Evolutionary conservation across 2,797 vertebrate genomes (phyloP).

Genomic region (Lacerta bilineata): DNA sequence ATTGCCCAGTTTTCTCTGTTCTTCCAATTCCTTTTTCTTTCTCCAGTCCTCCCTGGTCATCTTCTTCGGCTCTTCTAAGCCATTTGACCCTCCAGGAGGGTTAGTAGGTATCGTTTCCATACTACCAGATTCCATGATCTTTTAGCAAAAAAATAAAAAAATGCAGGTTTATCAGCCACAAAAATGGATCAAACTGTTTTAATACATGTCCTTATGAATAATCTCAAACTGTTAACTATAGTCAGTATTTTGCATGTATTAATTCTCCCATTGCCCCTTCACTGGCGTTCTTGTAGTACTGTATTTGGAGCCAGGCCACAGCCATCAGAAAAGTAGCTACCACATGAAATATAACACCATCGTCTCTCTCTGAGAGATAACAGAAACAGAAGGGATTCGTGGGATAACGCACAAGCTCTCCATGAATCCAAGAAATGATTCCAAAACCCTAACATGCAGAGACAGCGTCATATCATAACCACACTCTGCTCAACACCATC

Average conservation of each 20-base stretch:
- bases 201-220: neutral
- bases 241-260: neutral
- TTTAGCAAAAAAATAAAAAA: rapidly evolving
- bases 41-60: slow-evolving; percentile 99
- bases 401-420: neutral
- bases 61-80: slow-evolving; percentile 96
- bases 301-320: neutral
- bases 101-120: slow-evolving; percentile 62
- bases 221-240: neutral
- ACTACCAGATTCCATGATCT: slow-evolving; percentile 66
- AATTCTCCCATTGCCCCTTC: too few species aligned
- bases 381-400: neutral
- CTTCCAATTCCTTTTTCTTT: slow-evolving; percentile 98
- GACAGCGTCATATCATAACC: neutral
- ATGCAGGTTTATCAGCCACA: neutral
- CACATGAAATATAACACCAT: neutral
- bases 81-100: slow-evolving; percentile 77
- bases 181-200: too few species aligned
- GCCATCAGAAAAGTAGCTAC: too few species aligned
- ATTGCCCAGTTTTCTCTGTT: slow-evolving; percentile 96
- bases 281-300: neutral
- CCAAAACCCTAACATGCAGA: neutral
- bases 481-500: neutral
- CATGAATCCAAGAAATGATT: neutral
- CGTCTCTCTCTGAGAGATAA: too few species aligned